A percentile compares a stretch with the other conserved stretches of the same genome.
phyloP scores from a whole-genome alignment of 2,888 invertebrate species.

The Nemotelus nigrinus region DNA sequence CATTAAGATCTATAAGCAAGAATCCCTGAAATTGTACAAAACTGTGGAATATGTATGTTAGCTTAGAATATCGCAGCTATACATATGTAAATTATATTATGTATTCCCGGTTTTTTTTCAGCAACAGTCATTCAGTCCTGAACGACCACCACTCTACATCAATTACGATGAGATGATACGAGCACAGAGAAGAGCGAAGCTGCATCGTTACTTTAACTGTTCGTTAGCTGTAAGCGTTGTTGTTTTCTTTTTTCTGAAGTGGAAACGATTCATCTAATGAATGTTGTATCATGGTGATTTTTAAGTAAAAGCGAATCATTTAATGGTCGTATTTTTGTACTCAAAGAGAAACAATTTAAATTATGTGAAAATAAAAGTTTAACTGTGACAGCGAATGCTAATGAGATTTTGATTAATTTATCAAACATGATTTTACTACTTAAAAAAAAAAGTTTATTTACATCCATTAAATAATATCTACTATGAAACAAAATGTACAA shows the following conservation, averaged over 20 bases:
- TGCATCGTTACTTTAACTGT: conserved; percentile 59
- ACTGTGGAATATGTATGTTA: conserved; percentile 60
- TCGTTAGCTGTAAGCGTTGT: conserved; percentile 60
- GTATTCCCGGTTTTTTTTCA: conserved; percentile 47
- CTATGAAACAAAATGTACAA: too few relatives aligned
- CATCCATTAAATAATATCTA: too few relatives aligned
- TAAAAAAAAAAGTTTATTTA: too few relatives aligned
- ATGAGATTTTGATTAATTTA: not conserved
- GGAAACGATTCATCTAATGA: conserved; percentile 56
- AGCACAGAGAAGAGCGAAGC: conserved; percentile 57
- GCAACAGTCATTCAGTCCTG: conserved; percentile 61
- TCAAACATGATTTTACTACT: too few relatives aligned
- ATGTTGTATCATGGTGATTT: not conserved
- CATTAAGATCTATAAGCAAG: conserved; percentile 56
- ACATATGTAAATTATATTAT: not conserved
- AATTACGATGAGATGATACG: conserved; percentile 59
- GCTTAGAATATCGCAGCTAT: conserved; percentile 40
- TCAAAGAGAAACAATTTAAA: not conserved
- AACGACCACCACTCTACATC: conserved; percentile 59
- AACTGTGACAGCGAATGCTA: not conserved
- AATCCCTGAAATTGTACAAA: conserved; percentile 56
- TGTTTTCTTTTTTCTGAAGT: conserved; percentile 59
- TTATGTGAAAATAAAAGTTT: not conserved
- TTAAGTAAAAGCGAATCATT: too few relatives aligned
- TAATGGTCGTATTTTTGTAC: too few relatives aligned